phyloP scores from a whole-genome alignment of 2,888 invertebrate genomes.

The Ophion obscuratus region DNA sequence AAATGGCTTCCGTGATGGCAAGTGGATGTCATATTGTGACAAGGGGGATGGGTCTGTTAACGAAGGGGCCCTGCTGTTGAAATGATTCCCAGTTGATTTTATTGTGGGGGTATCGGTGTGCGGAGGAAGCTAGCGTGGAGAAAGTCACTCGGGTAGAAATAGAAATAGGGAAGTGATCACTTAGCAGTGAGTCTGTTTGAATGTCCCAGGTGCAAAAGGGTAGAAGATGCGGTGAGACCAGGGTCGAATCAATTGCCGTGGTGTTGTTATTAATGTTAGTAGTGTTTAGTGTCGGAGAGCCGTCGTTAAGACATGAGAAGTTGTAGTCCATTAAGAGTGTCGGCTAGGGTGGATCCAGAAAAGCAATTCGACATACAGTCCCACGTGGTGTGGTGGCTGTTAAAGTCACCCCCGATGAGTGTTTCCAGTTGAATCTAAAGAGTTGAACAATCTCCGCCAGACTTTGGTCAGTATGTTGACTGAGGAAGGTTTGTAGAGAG shows the following conservation, averaged over 20 bases:
- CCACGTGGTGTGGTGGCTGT: conserved; percentile 29
- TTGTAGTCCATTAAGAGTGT: neutral
- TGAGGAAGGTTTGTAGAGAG: conserved; percentile 17
- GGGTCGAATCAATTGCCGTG: conserved; percentile 12
- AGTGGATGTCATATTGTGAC: too few relatives aligned
- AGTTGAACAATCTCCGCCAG: conserved; percentile 28
- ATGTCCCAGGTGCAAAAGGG: conserved; percentile 15
- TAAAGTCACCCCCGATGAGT: neutral
- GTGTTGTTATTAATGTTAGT: neutral
- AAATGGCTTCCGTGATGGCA: too few relatives aligned
- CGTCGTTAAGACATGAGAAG: conserved; percentile 4
- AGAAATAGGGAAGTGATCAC: conserved; percentile 48
- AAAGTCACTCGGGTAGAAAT: conserved; percentile 18
- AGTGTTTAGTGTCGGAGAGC: neutral
- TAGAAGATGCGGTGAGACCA: neutral
- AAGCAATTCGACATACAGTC: neutral
- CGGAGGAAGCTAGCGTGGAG: neutral
- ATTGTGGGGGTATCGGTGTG: neutral
- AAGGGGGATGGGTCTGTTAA: too few relatives aligned
- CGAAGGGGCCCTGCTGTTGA: too few relatives aligned
- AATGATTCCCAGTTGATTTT: too few relatives aligned
- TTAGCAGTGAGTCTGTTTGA: conserved; percentile 17
- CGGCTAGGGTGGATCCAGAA: neutral
- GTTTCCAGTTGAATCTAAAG: neutral
- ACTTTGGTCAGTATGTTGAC: neutral